Evolutionary conservation across 2,113 vertebrate genomes (phyloP), one percentile per base, ranked within the genome.

Genomic region (Chionomys nivalis): DNA sequence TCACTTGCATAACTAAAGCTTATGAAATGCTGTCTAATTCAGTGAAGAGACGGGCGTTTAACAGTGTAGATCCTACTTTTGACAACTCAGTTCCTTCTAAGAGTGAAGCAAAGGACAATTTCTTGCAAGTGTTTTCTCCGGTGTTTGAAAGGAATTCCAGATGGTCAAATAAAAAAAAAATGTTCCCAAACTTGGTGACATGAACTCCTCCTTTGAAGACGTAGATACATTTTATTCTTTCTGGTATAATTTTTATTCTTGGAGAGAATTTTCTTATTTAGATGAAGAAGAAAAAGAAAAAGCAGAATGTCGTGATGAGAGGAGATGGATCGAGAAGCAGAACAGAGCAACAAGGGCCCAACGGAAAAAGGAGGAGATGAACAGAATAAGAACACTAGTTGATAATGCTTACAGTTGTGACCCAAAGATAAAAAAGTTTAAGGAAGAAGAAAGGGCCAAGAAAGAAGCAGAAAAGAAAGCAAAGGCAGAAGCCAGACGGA

Each of bases 241-340:
- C 98, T 99, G 99, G 99, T 99, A 99, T 98, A 99, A 99, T 98
- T 99, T 99, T 98, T 99, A 99, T 97, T 99, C 99, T 17, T 99
- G 99, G 99, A 99, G 99, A 98, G 99, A 99, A 94, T 99, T 99
- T 98, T 99, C 99, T 21, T 99, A 99, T 96, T 98, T 99, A 98
- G 99, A 99, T 97, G 99, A 99, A 98, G 99, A 99, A 97, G 99
- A 99, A 98, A 99, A 99, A 98, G 99, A 99, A 98, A 99, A 99
- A 92, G 99, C 99, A 92, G 99, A 99, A 99, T 99, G 99, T 98
- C 99, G 99, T 97, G 99, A 99, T 97, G 99, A 99, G 97, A 99
- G 99, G 89, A 99, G 99, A 90, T 99, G 99, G 99, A 99, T 99
- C 94, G 99, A 99, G 95, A 99, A 99, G 97, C 99, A 99, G 97